Conservation (phyloP, 2,113 vertebrate genomes). For the Paracanthobrama guichenoti region DNA sequence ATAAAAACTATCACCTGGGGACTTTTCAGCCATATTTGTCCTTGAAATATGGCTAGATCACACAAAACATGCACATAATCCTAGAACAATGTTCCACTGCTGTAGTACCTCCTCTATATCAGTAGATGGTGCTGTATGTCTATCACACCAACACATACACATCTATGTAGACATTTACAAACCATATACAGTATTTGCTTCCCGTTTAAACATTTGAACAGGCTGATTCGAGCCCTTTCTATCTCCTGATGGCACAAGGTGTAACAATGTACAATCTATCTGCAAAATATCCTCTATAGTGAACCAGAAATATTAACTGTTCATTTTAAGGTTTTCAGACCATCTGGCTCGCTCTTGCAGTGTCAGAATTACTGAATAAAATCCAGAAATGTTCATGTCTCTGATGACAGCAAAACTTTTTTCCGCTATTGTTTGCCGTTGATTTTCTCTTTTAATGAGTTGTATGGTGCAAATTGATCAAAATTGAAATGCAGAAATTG, state of each 20-base stretch:
- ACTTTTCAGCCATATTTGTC: not conserved
- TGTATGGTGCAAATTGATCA: no score
- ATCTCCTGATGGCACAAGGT: not conserved
- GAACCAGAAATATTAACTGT: not conserved
- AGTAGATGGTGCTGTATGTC: constrained; percentile 49
- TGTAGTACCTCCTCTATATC: not conserved
- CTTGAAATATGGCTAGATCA: not conserved
- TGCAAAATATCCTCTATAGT: not conserved
- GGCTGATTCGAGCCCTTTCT: not conserved
- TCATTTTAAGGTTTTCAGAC: not conserved
- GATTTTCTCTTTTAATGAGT: not conserved
- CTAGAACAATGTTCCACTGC: not conserved
- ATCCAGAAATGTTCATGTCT: not conserved
- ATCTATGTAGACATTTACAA: not conserved
- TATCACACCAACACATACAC: not conserved
- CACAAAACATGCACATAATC: not conserved
- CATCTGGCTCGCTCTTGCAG: not conserved
- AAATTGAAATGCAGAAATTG: not conserved
- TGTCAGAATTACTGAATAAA: not conserved
- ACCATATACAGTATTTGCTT: not conserved
- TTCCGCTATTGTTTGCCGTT: not conserved
- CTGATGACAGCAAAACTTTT: not conserved
- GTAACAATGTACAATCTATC: not conserved
- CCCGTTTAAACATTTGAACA: not conserved
- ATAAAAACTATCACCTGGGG: not conserved